Evolutionary conservation across 2,888 invertebrate genomes (phyloP), one percentile per base, ranked within the genome.

Genomic region (Coecobrya sp.): DNA sequence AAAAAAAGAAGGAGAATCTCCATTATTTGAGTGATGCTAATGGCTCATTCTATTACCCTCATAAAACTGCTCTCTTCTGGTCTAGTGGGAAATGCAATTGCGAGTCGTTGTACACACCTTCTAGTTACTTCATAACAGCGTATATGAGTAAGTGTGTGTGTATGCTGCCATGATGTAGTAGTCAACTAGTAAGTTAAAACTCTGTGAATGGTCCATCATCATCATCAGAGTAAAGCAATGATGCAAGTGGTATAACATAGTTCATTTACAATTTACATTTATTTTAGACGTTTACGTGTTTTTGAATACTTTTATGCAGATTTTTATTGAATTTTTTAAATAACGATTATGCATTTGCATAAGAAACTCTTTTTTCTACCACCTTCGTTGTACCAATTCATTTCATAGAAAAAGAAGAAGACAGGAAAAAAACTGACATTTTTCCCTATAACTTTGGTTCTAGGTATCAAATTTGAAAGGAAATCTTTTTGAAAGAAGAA

Each of bases 31-130:
- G 59, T 88, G 88, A 88, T 88, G 49, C 65, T 88, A 88, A 88
- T 81, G 68, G 81, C 30, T 82, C 49, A 81, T 88, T 87, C 88
- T 87, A 87, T 62, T 87, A 65, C 65, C 87, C 30, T 81, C 81
- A 70, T 88, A 88, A 88, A 88, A 49, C 49, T 88, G 25, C 22
- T 73, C 73, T 8, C 42, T 36, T 30, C 25, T 8, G 19, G 4
- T 16, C 42, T 10, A 19, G 7, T n/a, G 73, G 22, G 42, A 42
- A 25, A 27, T 30, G 30, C 30, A 13, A 36, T 42, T 73, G 42
- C 73, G n/a, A n/a, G n/a, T 36, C 36, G 42, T 36, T 36, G 68
- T 13, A 30, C 25, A 62, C 49, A 49, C 49, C 49, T 7, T 7
- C 42, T 13, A 49, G 49, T 49, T 13, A 49, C 49, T 49, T 13